Evolutionary conservation across 2,113 vertebrate species (phyloP), one percentile per base, ranked within the genome.

Genomic region (Planiliza haematocheilus): DNA sequence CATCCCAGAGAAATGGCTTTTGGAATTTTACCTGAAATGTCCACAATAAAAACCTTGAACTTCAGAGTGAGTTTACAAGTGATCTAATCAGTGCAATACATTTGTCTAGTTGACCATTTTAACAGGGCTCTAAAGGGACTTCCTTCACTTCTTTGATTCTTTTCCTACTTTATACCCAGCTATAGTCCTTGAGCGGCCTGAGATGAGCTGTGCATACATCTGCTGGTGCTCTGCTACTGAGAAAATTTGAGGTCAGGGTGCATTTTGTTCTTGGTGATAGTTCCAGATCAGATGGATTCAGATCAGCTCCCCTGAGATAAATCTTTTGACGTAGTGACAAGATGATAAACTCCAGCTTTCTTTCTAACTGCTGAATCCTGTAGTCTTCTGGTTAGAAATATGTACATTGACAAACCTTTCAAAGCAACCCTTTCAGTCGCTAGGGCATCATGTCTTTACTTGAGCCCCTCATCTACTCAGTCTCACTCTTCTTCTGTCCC

Each of bases 401-500:
- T n/a, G n/a, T n/a, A n/a, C 51, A 6, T 39, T 41, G 37, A 39
- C 46, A 52, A 20, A 73, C 51, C 63, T 66, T 39, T 69, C 18
- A 16, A 21, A 76, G 8, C 12, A 60, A 20, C 60, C 7, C 66
- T 61, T 58, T 71, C 49, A 42, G 13, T 50, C 55, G 11, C 18
- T 43, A 42, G 4, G 30, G 24, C 51, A 24, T 56, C 53, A 39
- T 41, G 37, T 67, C 20, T 74, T 64, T 24, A 42, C 45, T 74
- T 7, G 20, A 55, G 57, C 52, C 14, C 39, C 41, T 66, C 18
- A 8, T 82, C 56, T 57, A 37, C 18, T 70, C 56, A 30, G 46
- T 52, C 41, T 70, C 74, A 49, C 36, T 66, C 62, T 52, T 38
- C 55, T 30, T 61, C 53, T 18, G 39, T 42, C 50, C 52, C 17